A percentile compares a stretch with the other conserved stretches of the same genome.
Evolutionary conservation across 2,113 vertebrate genomes (phyloP).

Genomic region (Neodon shergylaensis): DNA sequence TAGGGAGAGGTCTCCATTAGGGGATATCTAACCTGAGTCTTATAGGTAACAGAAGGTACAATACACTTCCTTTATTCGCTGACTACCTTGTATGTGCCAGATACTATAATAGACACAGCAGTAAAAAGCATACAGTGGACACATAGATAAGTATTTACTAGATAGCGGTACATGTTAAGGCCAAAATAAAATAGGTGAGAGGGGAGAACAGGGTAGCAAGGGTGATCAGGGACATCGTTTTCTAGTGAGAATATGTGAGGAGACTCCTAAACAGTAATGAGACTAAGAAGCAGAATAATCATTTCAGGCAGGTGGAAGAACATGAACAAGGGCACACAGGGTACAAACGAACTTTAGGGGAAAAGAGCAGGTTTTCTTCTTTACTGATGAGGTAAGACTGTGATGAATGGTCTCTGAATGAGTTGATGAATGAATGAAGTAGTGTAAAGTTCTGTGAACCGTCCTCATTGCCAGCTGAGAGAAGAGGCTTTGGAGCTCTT

Average conservation of each 20-base stretch:
- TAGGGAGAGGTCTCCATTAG: background rate
- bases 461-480: background rate
- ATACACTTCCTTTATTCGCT: background rate
- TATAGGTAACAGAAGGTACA: background rate
- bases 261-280: background rate
- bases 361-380: background rate
- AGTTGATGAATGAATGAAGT: background rate
- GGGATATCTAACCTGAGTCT: background rate
- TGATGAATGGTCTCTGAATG: background rate
- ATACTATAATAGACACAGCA: background rate
- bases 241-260: slow-evolving; percentile 10
- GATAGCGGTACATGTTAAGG: background rate
- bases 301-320: background rate
- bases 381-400: background rate
- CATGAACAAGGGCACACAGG: background rate
- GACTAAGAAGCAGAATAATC: background rate
- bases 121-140: background rate
- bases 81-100: background rate
- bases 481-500: background rate
- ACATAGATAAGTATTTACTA: background rate
- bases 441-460: background rate
- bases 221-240: background rate
- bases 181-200: background rate
- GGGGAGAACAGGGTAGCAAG: background rate
- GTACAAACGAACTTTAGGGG: background rate